phyloP scores from a whole-genome alignment of 2,888 invertebrate species.

The Macrosoma leucophasiata region DNA sequence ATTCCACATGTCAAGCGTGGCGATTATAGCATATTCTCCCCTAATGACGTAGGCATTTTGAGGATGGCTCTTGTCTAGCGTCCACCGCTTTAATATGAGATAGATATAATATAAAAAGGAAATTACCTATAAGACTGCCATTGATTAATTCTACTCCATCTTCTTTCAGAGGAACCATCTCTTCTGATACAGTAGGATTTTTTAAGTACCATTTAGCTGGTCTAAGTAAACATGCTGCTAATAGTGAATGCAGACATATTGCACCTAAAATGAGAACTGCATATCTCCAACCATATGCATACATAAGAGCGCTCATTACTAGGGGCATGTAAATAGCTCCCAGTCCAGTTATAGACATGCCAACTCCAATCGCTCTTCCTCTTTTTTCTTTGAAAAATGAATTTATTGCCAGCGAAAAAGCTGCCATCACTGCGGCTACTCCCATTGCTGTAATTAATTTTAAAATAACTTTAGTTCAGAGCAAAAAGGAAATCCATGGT shows the following conservation, averaged over 20 bases:
- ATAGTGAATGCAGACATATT: slow-evolving; percentile 76
- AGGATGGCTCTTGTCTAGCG: too few species aligned
- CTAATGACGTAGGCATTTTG: too few species aligned
- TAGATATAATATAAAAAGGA: background rate
- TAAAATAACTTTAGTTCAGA: slow-evolving; percentile 63
- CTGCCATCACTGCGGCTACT: slow-evolving; percentile 74
- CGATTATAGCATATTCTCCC: too few species aligned
- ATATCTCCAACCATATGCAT: slow-evolving; percentile 74
- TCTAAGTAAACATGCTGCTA: slow-evolving; percentile 77
- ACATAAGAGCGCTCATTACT: slow-evolving; percentile 73
- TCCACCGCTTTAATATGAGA: background rate
- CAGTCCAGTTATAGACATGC: slow-evolving; percentile 79
- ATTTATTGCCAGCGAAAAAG: slow-evolving; percentile 79
- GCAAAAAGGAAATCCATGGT: slow-evolving; percentile 44
- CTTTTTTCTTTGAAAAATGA: slow-evolving; percentile 79
- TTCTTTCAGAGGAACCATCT: slow-evolving; percentile 49
- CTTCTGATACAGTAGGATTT: slow-evolving; percentile 42
- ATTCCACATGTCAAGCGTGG: too few species aligned
- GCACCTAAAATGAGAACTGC: slow-evolving; percentile 78
- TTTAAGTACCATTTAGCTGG: slow-evolving; percentile 81
- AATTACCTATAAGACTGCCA: slow-evolving; percentile 44
- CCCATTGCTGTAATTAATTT: slow-evolving; percentile 75
- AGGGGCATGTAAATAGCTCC: slow-evolving; percentile 81
- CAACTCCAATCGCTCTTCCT: slow-evolving; percentile 77
- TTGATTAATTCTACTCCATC: slow-evolving; percentile 43